phyloP scores from a whole-genome alignment of 2,113 vertebrate species.

The Mesembrinibis cayennensis region DNA sequence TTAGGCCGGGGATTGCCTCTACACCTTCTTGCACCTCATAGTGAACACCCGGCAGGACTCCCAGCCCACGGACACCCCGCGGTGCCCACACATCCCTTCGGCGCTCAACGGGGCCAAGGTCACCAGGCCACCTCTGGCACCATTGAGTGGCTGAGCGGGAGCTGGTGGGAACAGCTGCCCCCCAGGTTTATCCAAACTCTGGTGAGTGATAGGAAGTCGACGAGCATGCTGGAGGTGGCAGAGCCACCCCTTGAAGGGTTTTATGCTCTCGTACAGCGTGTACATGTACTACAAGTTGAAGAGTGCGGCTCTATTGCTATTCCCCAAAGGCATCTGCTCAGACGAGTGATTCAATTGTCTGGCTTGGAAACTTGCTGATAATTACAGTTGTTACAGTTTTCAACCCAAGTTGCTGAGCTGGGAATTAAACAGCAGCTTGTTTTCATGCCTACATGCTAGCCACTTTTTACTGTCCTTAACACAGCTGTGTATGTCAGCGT shows the following conservation, averaged over 20 bases:
- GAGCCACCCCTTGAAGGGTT: background rate
- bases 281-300: background rate
- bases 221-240: accelerated
- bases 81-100: background rate
- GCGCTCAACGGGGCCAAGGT: too few relatives aligned
- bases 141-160: background rate
- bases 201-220: background rate
- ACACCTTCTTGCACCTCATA: accelerated
- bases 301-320: background rate
- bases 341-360: conserved; percentile 11
- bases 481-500: background rate
- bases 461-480: background rate
- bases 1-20: background rate
- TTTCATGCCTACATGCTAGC: background rate
- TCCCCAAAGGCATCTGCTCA: background rate
- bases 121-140: background rate
- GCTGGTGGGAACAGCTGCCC: background rate
- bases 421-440: conserved; percentile 31
- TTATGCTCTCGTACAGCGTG: background rate
- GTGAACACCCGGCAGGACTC: accelerated
- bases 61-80: accelerated
- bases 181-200: background rate
- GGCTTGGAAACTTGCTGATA: conserved; percentile 7
- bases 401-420: conserved; percentile 35
- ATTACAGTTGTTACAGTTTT: conserved; percentile 11